Evolutionary conservation across 1,140 invertebrate genomes (phyloP).

Genomic region (Xylocopa sonorina): DNA sequence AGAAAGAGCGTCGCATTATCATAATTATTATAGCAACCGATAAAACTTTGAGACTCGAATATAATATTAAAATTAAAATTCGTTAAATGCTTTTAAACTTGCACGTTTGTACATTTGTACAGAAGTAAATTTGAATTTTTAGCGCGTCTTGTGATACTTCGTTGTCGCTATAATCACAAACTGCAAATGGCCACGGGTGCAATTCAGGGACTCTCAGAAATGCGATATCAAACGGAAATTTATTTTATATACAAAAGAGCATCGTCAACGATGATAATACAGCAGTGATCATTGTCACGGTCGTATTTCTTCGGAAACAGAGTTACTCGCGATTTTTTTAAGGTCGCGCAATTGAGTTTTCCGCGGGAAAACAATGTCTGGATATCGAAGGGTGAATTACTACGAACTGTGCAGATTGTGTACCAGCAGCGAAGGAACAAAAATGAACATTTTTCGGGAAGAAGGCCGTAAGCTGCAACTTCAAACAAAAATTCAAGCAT

Average conservation of each 20-base stretch:
- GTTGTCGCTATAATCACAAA: conserved; percentile 48
- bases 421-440: conserved; percentile 85
- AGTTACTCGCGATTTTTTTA: conserved; percentile 34
- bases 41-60: too few relatives aligned
- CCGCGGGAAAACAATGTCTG: conserved; percentile 83
- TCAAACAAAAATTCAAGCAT: conserved; percentile 85
- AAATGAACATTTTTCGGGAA: conserved; percentile 86
- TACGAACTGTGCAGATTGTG: conserved; percentile 88
- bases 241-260: conserved; percentile 33
- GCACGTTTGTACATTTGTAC: not conserved
- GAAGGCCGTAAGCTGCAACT: conserved; percentile 85
- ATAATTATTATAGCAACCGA: too few relatives aligned
- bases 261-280: conserved; percentile 41
- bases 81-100: not conserved
- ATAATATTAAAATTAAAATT: not conserved
- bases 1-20: too few relatives aligned
- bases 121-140: conserved; percentile 37
- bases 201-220: conserved; percentile 48
- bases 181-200: conserved; percentile 67
- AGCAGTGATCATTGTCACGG: conserved; percentile 48
- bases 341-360: conserved; percentile 54
- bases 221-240: conserved; percentile 67
- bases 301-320: conserved; percentile 24
- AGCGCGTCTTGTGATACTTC: conserved; percentile 22
- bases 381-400: conserved; percentile 86